These are phyloP conservation scores for Tromatobia lineatoria DNA, from an alignment of 2,888 invertebrate species.

Conservation along the genomic window DNA sequence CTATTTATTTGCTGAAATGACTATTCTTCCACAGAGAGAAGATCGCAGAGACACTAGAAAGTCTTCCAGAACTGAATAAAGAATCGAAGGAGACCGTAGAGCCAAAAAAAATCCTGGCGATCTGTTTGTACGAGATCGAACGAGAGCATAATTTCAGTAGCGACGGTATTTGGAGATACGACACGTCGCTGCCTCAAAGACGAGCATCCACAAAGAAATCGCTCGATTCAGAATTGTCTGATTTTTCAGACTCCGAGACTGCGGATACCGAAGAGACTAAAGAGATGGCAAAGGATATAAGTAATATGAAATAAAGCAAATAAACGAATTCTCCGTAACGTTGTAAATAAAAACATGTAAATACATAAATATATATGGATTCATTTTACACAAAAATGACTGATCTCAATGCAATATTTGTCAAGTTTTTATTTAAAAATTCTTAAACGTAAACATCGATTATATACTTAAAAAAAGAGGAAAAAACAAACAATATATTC, in stretches of 20 bases:
- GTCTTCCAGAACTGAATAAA: conserved; percentile 72
- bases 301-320: neutral
- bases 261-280: neutral
- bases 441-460: conserved; percentile 59
- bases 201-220: neutral
- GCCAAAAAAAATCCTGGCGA: conserved; percentile 87
- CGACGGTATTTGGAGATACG: conserved; percentile 89
- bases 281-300: neutral
- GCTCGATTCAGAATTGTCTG: neutral
- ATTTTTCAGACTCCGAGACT: conserved; percentile 29
- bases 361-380: conserved; percentile 1
- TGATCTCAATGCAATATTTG: conserved; percentile 7
- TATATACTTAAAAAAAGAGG: conserved; percentile 49
- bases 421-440: conserved; percentile 63
- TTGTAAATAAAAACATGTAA: conserved; percentile 15
- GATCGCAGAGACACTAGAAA: conserved; percentile 76
- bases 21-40: conserved; percentile 80
- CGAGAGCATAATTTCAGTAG: conserved; percentile 91
- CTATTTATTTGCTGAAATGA: conserved; percentile 71
- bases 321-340: neutral
- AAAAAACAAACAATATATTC: conserved; percentile 20
- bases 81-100: conserved; percentile 42
- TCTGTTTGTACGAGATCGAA: conserved; percentile 91
- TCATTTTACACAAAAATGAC: neutral
- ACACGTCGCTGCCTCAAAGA: neutral